Conservation (phyloP, 2,888 invertebrate genomes). For the Lasioglossum vierecki region DNA sequence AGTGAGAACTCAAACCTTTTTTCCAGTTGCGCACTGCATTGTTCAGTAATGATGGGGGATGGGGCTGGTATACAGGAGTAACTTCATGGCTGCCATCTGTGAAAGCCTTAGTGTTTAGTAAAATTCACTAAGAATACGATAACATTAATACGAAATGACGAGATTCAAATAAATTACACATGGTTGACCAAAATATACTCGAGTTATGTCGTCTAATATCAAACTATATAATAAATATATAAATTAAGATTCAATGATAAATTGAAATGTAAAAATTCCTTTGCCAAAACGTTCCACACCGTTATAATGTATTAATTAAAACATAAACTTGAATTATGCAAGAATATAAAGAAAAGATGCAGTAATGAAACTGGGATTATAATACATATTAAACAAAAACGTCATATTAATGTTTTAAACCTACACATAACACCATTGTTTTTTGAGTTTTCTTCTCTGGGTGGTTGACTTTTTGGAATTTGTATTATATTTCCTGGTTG, state of each 20-base stretch:
- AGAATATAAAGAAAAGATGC: neutral
- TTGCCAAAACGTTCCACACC: neutral
- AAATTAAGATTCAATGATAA: constrained; percentile 5
- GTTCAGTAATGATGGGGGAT: constrained; percentile 81
- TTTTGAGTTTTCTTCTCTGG: constrained; percentile 78
- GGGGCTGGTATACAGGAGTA: constrained; percentile 82
- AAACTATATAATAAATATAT: neutral
- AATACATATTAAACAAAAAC: neutral
- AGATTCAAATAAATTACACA: constrained; percentile 23
- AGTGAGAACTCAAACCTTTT: constrained; percentile 81
- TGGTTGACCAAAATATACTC: neutral
- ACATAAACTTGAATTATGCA: neutral
- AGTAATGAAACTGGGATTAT: neutral
- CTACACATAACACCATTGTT: constrained; percentile 81
- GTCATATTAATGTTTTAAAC: constrained; percentile 51
- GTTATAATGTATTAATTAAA: constrained; percentile 11
- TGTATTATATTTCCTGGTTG: constrained; percentile 92
- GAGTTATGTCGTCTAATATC: neutral
- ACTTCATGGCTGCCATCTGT: constrained; percentile 83
- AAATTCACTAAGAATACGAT: constrained; percentile 70
- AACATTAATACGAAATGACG: constrained; percentile 51
- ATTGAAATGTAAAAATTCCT: neutral
- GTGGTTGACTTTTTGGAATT: constrained; percentile 83
- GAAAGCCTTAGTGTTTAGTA: constrained; percentile 82
- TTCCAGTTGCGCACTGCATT: constrained; percentile 82